Conservation (phyloP, 2,113 vertebrate species). For the Pygoscelis adeliae region DNA sequence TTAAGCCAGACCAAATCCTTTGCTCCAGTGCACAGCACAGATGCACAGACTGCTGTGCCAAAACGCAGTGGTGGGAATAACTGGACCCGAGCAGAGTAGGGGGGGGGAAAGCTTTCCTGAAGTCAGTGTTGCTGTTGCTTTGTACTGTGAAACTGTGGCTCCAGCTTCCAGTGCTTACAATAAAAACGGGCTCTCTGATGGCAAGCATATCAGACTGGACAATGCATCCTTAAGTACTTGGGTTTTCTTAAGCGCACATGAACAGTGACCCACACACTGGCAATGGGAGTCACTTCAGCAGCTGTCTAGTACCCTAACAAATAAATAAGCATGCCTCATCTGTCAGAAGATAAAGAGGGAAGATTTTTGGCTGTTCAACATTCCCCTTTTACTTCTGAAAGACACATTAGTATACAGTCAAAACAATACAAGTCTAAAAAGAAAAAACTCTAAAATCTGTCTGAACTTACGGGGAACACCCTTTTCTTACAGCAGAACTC, state of each 20-base stretch:
- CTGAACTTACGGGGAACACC: background rate
- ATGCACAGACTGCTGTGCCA: background rate
- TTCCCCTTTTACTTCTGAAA: background rate
- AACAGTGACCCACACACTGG: background rate
- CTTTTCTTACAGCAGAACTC: background rate
- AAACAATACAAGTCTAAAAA: background rate
- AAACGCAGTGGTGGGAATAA: background rate
- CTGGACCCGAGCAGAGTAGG: rapidly evolving
- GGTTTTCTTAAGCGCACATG: background rate
- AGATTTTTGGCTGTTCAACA: background rate
- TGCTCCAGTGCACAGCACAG: background rate
- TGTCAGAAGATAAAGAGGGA: background rate
- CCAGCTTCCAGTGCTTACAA: background rate
- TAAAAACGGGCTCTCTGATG: background rate
- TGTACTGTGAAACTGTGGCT: background rate
- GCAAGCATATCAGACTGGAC: background rate
- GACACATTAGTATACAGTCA: background rate
- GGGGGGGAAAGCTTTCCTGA: background rate
- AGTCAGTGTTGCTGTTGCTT: background rate
- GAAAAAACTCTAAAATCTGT: background rate
- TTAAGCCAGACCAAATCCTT: background rate
- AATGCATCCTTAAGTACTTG: background rate
- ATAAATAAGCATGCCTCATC: background rate
- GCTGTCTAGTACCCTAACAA: background rate
- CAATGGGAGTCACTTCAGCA: background rate